Evolutionary conservation across 2,113 vertebrate species (phyloP), one percentile per base, ranked within the genome.

Genomic region (Erythrocercus mccallii): DNA sequence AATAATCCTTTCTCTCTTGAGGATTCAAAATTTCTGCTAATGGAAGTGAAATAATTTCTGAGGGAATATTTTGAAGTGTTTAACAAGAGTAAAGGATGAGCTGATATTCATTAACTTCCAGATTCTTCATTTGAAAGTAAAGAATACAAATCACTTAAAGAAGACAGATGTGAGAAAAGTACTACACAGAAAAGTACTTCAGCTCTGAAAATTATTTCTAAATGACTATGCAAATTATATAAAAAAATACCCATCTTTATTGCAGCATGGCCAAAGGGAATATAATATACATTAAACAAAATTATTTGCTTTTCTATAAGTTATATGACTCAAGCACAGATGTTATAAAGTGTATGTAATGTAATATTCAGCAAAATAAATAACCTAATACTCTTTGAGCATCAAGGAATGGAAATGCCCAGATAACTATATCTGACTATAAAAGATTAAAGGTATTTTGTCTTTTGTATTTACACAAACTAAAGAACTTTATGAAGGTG

Each of bases 21-120:
- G 80, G 42, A 40, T 93, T 89, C 61, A 87, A 65, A 85, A 82
- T 95, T 81, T 90, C 68, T 89, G 9, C 88, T 88, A 94, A 95
- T 94, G 92, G 74, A 95, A 86, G 86, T 21, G 79, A 35, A 92
- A 90, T 74, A 4, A 88, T 86, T 94, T 97, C 86, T 92, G 58
- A 93, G 91, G 70, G 88, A 97, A 92, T 96, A 96, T 97, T 96
- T 95, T 93, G 70, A 95, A 90, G 88, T 87, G 64, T 90, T 95
- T 95, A 92, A 95, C 33, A 60, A 92, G 79, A 83, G 37, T 17
- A 84, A 83, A 74, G 35, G 35, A 58, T 93, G 76, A 94, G 53
- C n/a, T 71, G n/a, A 38, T 76, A 65, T 47, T 69, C 62, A 96
- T 95, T 96, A 97, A 47, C 23, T 90, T 95, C 85, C 44, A 95